phyloP scores from a whole-genome alignment of 2,888 invertebrate species.

The Oconnorella tubifera region DNA sequence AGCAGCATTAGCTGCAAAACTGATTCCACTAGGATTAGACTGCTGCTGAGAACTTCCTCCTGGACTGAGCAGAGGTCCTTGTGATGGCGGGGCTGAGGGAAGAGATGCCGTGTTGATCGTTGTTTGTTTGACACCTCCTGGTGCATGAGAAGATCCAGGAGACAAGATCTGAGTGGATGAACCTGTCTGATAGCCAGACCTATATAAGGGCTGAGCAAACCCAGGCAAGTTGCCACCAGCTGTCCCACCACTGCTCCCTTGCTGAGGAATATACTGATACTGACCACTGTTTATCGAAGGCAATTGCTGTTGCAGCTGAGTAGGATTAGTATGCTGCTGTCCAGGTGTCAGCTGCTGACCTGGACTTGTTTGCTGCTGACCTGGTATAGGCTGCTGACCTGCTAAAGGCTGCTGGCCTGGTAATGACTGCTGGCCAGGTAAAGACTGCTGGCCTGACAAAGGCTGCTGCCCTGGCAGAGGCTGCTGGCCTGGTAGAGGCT shows the following conservation, averaged over 20 bases:
- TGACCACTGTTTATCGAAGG: too few relatives aligned
- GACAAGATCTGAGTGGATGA: not conserved
- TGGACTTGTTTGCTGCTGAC: not conserved
- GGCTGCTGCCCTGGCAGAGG: not conserved
- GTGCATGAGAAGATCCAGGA: too few relatives aligned
- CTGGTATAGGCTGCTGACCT: too few relatives aligned
- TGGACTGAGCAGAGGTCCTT: not conserved
- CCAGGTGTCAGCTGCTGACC: not conserved
- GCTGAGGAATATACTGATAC: too few relatives aligned
- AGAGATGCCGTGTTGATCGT: too few relatives aligned
- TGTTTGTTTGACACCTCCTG: too few relatives aligned
- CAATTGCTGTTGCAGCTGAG: not conserved
- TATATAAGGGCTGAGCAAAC: conserved; percentile 1
- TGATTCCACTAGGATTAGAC: too few relatives aligned
- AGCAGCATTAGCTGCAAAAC: too few relatives aligned
- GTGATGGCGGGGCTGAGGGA: not conserved
- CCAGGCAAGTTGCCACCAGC: not conserved
- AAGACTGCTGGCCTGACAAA: not conserved
- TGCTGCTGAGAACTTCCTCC: not conserved
- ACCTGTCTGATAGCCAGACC: not conserved
- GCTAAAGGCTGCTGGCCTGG: too few relatives aligned
- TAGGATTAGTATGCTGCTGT: not conserved
- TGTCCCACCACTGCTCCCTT: too few relatives aligned
- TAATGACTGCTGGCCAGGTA: not conserved
- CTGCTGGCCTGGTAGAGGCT: not conserved